A percentile compares a stretch with the other conserved stretches of the same genome.
Evolutionary conservation across 1,140 invertebrate species (phyloP).

Genomic region (Trichonephila clavata): DNA sequence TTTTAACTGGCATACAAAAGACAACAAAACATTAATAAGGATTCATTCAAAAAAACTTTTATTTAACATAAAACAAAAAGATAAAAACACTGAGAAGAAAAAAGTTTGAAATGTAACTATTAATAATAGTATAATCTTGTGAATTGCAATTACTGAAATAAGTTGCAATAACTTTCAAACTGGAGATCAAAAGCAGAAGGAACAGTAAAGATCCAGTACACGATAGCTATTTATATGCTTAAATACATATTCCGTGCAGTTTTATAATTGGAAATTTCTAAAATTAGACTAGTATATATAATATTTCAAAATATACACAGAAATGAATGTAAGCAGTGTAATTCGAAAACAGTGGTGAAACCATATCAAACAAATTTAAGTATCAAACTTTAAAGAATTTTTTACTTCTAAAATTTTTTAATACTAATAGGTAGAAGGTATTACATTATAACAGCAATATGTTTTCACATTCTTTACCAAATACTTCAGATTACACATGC

Average conservation of each 20-base stretch:
- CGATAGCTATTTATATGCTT: conserved; percentile 20
- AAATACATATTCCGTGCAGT: conserved; percentile 22
- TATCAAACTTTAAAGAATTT: neutral
- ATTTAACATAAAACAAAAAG: conserved; percentile 32
- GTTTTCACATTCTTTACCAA: too few relatives aligned
- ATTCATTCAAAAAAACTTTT: neutral
- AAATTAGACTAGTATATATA: conserved; percentile 22
- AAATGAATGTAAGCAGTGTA: neutral
- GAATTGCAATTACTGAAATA: neutral
- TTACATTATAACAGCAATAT: too few relatives aligned
- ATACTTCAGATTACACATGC: neutral
- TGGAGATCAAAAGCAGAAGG: conserved; percentile 33
- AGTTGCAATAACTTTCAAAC: conserved; percentile 18
- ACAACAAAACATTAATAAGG: neutral
- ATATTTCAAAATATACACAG: neutral
- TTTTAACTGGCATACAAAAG: too few relatives aligned
- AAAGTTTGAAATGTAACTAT: conserved; percentile 34
- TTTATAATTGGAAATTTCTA: conserved; percentile 35
- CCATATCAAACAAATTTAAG: neutral
- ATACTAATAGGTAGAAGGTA: too few relatives aligned
- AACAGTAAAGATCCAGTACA: conserved; percentile 22
- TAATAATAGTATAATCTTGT: neutral
- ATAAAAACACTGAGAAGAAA: conserved; percentile 28
- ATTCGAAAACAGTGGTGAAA: conserved; percentile 20
- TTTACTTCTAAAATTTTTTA: too few relatives aligned